These are phyloP conservation scores for Plemyria rubiginata DNA, from an alignment of 2,888 invertebrate genomes.

Conservation along the genomic window DNA sequence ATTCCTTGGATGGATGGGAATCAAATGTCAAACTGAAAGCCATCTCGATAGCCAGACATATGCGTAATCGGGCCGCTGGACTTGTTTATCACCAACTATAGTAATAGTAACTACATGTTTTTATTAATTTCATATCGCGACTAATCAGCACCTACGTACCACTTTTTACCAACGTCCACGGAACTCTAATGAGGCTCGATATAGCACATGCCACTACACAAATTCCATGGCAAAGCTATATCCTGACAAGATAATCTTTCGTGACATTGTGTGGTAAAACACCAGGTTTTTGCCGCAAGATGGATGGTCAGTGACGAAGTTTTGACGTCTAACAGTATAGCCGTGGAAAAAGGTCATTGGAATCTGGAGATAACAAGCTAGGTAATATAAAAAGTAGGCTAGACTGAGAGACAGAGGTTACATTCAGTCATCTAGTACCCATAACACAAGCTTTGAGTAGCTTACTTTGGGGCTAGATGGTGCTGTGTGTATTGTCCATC, in stretches of 20 bases:
- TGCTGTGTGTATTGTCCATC: no score
- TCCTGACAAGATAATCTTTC: conserved; percentile 22
- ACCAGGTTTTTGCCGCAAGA: conserved; percentile 33
- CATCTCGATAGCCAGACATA: no score
- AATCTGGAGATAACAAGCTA: conserved; percentile 33
- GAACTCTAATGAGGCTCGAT: conserved; percentile 20
- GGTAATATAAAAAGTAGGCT: conserved; percentile 24
- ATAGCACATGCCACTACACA: conserved; percentile 16
- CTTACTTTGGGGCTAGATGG: no score
- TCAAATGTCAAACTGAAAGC: no score
- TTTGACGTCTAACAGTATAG: conserved; percentile 39
- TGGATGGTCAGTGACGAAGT: conserved; percentile 33
- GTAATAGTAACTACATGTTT: background rate
- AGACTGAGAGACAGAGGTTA: conserved; percentile 11
- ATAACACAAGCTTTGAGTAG: no score
- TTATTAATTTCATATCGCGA: conserved; percentile 18
- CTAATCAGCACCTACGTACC: conserved; percentile 6
- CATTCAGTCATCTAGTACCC: no score
- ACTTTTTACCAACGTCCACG: conserved; percentile 6
- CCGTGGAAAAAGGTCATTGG: conserved; percentile 37
- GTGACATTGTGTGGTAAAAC: conserved; percentile 34
- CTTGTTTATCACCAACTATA: no score
- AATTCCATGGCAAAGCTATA: background rate
- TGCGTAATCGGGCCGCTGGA: no score
- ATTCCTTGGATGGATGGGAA: no score